A percentile compares a stretch with the other conserved stretches of the same genome.
These are phyloP conservation scores for Piscicola geometra DNA, from an alignment of 2,888 invertebrate genomes.

Conservation along the genomic window DNA sequence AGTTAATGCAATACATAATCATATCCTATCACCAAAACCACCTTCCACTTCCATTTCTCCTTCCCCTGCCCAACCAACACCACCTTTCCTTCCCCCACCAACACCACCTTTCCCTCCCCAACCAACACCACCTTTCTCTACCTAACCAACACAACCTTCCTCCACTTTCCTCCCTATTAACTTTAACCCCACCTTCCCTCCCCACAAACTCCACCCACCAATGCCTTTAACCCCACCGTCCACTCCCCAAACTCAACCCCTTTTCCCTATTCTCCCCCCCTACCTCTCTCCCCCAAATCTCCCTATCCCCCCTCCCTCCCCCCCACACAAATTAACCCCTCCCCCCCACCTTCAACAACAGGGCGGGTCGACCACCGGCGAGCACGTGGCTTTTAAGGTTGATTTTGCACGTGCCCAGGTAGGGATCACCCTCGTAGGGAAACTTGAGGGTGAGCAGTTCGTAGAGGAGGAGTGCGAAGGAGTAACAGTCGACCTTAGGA, in stretches of 20 bases:
- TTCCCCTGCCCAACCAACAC: too few species aligned
- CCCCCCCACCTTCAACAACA: slow-evolving; percentile 69
- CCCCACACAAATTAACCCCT: background rate
- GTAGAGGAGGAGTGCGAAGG: slow-evolving; percentile 96
- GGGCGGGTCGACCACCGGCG: slow-evolving; percentile 84
- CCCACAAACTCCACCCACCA: too few species aligned
- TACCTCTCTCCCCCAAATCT: background rate
- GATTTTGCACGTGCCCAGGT: slow-evolving; percentile 64
- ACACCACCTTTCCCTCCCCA: too few species aligned
- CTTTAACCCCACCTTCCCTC: background rate
- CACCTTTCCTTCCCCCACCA: too few species aligned
- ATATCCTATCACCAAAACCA: too few species aligned
- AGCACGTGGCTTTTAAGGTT: slow-evolving; percentile 92
- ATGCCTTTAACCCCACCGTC: background rate
- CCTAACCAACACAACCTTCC: background rate
- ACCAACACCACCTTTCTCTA: background rate
- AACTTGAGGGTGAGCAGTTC: slow-evolving; percentile 86
- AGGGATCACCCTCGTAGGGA: slow-evolving; percentile 70
- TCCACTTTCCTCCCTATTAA: background rate
- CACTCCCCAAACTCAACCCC: background rate
- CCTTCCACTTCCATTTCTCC: too few species aligned
- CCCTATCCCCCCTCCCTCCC: background rate
- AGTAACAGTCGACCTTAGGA: slow-evolving; percentile 90
- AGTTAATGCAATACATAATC: too few species aligned
- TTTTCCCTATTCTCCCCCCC: background rate